Conservation (phyloP, 1,140 invertebrate genomes). For the Aphidius gifuensis region DNA sequence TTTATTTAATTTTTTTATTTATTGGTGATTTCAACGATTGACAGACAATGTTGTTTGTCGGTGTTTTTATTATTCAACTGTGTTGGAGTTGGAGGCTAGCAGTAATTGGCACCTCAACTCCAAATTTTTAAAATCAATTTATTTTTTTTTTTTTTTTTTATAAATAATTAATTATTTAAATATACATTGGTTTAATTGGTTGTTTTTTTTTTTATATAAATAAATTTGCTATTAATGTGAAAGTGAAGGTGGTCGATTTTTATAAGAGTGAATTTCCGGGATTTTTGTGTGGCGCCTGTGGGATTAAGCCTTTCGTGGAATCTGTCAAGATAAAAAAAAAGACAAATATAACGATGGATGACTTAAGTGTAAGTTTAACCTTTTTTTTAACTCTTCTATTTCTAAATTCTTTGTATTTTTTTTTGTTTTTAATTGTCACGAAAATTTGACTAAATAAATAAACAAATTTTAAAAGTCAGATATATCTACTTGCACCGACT, state of each 20-base stretch:
- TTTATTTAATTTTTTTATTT: slow-evolving; percentile 2
- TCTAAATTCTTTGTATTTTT: background rate
- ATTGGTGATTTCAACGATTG: slow-evolving; percentile 24
- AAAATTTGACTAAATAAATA: too few species aligned
- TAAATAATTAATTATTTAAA: too few species aligned
- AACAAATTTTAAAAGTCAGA: too few species aligned
- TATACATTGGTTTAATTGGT: too few species aligned
- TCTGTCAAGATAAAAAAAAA: too few species aligned
- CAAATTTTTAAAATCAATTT: too few species aligned
- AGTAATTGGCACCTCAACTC: background rate
- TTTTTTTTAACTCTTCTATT: background rate
- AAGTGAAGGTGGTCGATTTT: too few species aligned
- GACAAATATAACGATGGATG: slow-evolving; percentile 33
- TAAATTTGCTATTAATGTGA: too few species aligned
- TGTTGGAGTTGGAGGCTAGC: slow-evolving; percentile 5
- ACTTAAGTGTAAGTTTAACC: slow-evolving; percentile 47
- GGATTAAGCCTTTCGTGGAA: slow-evolving; percentile 5
- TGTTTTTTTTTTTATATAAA: too few species aligned
- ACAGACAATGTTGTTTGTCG: slow-evolving; percentile 23
- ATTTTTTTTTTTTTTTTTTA: too few species aligned
- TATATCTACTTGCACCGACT: too few species aligned
- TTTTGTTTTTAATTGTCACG: background rate
- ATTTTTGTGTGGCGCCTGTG: slow-evolving; percentile 7
- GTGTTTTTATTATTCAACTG: background rate
- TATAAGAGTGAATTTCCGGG: background rate